Evolutionary conservation across 1,140 invertebrate genomes (phyloP).

Genomic region (Anastatus disparis): DNA sequence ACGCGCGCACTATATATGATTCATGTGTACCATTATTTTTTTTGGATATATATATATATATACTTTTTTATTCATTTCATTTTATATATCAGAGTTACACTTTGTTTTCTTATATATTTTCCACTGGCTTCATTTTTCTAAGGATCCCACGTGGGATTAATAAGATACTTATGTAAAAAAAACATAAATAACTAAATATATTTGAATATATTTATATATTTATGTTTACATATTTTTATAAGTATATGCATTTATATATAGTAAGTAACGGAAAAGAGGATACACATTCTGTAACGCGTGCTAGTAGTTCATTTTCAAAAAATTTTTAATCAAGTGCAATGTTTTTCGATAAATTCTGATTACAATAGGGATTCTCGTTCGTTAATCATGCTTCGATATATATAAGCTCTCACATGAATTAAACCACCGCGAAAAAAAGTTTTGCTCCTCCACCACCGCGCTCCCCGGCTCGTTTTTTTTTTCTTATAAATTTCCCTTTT

Average conservation of each 20-base stretch:
- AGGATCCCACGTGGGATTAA: not conserved
- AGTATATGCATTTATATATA: too few species aligned
- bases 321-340: too few species aligned
- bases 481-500: constrained; percentile 32
- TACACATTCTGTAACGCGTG: constrained; percentile 3
- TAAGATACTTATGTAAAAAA: not conserved
- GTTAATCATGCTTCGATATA: constrained; percentile 10
- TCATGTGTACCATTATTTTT: too few species aligned
- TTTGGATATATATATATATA: not conserved
- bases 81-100: not conserved
- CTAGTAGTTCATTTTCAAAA: not conserved
- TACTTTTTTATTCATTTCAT: not conserved
- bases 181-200: constrained; percentile 10
- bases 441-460: constrained; percentile 44
- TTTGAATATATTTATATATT: not conserved
- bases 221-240: not conserved
- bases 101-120: not conserved
- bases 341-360: not conserved
- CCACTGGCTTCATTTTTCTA: not conserved
- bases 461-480: constrained; percentile 47
- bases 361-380: not conserved
- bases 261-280: constrained; percentile 13
- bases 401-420: not conserved
- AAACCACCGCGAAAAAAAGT: constrained; percentile 8
- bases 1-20: constrained; percentile 28